Percentiles rank a stretch among this genome's conserved stretches.
Conservation (phyloP, 2,797 vertebrate species). For the Mus spretus region DNA sequence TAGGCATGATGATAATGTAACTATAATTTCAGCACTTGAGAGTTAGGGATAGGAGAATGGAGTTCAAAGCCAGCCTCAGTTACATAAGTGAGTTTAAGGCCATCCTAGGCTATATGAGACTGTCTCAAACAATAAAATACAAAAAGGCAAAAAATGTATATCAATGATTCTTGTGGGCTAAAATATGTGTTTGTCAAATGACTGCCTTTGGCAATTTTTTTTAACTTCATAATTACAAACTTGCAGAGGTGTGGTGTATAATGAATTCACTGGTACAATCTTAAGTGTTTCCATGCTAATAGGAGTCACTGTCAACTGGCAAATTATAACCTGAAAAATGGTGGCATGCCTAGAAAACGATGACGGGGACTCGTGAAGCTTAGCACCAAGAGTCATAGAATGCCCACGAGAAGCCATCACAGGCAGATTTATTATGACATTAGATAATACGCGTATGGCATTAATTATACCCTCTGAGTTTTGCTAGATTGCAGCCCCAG, state of each 20-base stretch:
- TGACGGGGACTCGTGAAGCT: conserved; percentile 71
- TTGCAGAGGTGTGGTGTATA: conserved; percentile 44
- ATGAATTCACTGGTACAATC: conserved; percentile 72
- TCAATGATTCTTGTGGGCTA: conserved; percentile 67
- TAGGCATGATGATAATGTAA: background rate
- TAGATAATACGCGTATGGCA: conserved; percentile 56
- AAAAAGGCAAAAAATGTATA: conserved; percentile 42
- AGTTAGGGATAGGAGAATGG: background rate
- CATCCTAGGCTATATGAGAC: background rate
- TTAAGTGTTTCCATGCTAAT: conserved; percentile 69
- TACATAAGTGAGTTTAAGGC: background rate
- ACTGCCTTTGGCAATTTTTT: conserved; percentile 19
- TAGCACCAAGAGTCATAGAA: conserved; percentile 73
- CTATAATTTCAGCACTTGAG: background rate
- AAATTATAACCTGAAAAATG: conserved; percentile 78
- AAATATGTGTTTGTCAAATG: conserved; percentile 27
- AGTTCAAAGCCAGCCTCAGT: background rate
- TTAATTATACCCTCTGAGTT: conserved; percentile 82
- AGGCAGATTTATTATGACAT: conserved; percentile 80
- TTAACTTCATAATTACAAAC: conserved; percentile 62
- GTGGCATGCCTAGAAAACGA: conserved; percentile 68
- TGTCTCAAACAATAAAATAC: conserved; percentile 15
- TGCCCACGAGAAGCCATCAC: conserved; percentile 49
- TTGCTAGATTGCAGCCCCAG: conserved; percentile 54
- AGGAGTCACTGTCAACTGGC: conserved; percentile 73